Base-by-base conservation (phyloP, 2,888 invertebrate species). In the Invenusta paracnida region DNA sequence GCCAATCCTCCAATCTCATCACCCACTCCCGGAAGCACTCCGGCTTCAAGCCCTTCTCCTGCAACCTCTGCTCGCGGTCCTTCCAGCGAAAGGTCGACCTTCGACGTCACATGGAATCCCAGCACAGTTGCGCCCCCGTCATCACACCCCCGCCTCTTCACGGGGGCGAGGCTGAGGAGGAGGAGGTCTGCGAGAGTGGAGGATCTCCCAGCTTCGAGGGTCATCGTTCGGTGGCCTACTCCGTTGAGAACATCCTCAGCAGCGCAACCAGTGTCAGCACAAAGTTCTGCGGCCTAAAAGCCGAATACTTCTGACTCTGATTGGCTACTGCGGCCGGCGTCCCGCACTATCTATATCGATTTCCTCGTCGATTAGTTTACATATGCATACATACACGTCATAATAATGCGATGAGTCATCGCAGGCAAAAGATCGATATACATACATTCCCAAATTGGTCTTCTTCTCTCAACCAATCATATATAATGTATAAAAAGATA, bases 11-110 rank as follows among this genome's bases (percentile, higher is more conserved):
- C 85, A 98, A 98, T 93, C 94, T 98, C 88, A 98, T 98, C 92
- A 98, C 98, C 0, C 98, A 98, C 92, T 96, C 96, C 86, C 94
- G 98, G 87, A 99, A 98, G 91, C 98, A 99, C 93, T 98, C 98
- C 25, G 98, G 98, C 29, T 97, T 96, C 93, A 97, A 98, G 91
- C 98, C 98, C 0, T 99, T 99, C 92, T 95, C 96, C 1, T 98
- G 98, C 92, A 96, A 96, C 89, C 93, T 96, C 0, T 99, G 98
- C 92, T 96, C 96, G 0, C 93, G 97, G 86, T 95, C 97, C 30
- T 98, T 98, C 93, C 92, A 93, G 88, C 88, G 93, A 17, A 92
- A 92, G 87, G 98, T 98, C 87, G 98, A 98, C 91, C 93, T 98
- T 86, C 93, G 98, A 81, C 93, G 98, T 82, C 98, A 98, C 92